phyloP scores from a whole-genome alignment of 2,797 vertebrate species.

The Lithobates sylvaticus region DNA sequence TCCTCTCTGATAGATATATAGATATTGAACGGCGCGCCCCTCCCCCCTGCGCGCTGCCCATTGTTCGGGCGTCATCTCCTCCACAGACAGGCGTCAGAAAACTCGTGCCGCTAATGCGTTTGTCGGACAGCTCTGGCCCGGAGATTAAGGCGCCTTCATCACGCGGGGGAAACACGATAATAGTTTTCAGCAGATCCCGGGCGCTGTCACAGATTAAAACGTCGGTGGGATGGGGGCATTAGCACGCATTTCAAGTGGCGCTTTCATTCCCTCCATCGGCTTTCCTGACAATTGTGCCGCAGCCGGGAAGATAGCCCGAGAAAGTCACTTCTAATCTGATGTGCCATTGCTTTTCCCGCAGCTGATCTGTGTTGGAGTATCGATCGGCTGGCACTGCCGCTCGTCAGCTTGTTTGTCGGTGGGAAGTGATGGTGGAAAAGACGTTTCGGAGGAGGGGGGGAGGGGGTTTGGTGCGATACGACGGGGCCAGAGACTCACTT shows the following conservation, averaged over 20 bases:
- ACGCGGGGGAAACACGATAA: constrained; percentile 85
- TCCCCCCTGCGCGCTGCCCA: constrained; percentile 11
- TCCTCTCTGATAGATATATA: background rate
- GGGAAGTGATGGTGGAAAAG: constrained; percentile 66
- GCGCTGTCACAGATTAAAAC: constrained; percentile 94
- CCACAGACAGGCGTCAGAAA: constrained; percentile 56
- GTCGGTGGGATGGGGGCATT: constrained; percentile 77
- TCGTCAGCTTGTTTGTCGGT: constrained; percentile 77
- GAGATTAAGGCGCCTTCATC: constrained; percentile 94
- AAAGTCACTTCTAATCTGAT: constrained; percentile 92
- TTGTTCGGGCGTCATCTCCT: constrained; percentile 51
- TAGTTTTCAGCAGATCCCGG: constrained; percentile 94
- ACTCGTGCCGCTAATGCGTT: constrained; percentile 86
- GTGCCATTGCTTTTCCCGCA: constrained; percentile 87
- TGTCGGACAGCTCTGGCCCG: constrained; percentile 91
- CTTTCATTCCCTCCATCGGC: constrained; percentile 79
- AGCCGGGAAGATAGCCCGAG: constrained; percentile 80
- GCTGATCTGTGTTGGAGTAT: constrained; percentile 81
- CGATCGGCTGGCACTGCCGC: constrained; percentile 74
- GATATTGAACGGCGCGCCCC: background rate
- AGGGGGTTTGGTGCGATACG: background rate
- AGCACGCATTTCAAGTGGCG: constrained; percentile 76
- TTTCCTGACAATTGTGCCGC: constrained; percentile 93
- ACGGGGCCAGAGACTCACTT: constrained; percentile 61
- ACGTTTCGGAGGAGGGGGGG: background rate